These are phyloP conservation scores for Dryas iulia DNA, from an alignment of 1,140 invertebrate species.

Conservation along the genomic window DNA sequence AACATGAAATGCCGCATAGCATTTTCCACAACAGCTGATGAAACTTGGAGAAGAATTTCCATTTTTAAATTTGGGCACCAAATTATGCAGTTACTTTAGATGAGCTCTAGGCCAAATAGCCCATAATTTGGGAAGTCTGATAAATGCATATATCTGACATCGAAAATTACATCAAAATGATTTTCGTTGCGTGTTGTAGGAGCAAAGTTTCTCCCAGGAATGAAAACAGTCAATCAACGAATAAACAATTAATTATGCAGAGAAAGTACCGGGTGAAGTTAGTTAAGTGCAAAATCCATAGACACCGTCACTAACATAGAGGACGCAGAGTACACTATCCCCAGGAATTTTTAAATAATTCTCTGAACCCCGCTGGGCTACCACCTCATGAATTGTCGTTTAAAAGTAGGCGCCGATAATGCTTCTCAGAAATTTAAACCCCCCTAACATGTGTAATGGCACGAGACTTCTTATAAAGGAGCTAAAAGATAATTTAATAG, in stretches of 20 bases:
- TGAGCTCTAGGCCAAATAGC: constrained; percentile 27
- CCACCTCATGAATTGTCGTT: not conserved
- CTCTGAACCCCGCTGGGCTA: not conserved
- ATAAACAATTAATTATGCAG: constrained; percentile 24
- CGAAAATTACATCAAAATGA: constrained; percentile 26
- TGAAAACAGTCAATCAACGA: constrained; percentile 22
- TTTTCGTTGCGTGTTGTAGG: constrained; percentile 52
- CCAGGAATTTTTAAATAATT: constrained; percentile 4
- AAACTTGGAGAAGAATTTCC: constrained; percentile 33
- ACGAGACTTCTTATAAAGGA: too few species aligned
- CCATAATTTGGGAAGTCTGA: constrained; percentile 33
- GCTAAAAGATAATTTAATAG: too few species aligned
- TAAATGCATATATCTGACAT: constrained; percentile 38
- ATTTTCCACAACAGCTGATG: constrained; percentile 28
- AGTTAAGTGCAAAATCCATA: not conserved
- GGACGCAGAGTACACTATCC: not conserved
- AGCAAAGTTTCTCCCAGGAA: constrained; percentile 49
- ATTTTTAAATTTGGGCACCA: constrained; percentile 22
- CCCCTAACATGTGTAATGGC: too few species aligned
- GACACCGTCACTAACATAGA: not conserved
- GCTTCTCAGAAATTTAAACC: too few species aligned
- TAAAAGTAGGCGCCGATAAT: too few species aligned
- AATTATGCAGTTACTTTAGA: constrained; percentile 34
- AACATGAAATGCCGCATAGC: constrained; percentile 26
- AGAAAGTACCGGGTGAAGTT: not conserved